These are phyloP conservation scores for Axis porcinus DNA, from an alignment of 2,113 vertebrate genomes.

Conservation along the genomic window DNA sequence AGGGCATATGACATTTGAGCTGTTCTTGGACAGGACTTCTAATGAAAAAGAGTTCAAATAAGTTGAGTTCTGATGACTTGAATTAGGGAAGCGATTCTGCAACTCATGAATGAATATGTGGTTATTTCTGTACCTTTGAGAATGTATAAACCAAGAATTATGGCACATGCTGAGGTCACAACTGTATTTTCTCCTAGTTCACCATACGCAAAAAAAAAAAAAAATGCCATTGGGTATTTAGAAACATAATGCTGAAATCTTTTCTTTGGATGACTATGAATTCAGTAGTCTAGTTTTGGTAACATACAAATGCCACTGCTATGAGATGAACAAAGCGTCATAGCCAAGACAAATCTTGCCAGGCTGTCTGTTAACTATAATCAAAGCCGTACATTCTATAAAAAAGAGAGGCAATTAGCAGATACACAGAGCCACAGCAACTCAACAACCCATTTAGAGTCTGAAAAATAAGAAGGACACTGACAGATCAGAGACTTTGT, in stretches of 20 bases:
- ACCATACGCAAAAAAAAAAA: not conserved
- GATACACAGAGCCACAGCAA: not conserved
- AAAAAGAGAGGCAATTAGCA: not conserved
- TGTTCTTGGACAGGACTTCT: not conserved
- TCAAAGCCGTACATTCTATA: not conserved
- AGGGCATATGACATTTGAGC: not conserved
- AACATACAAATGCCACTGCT: not conserved
- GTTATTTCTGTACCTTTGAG: not conserved
- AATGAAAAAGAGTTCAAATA: conserved; percentile 6
- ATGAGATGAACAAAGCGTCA: not conserved
- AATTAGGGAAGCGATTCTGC: conserved; percentile 25
- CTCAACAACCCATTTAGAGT: not conserved
- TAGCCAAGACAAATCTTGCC: not conserved
- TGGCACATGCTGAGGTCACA: not conserved
- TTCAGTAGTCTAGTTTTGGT: not conserved
- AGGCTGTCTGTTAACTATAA: conserved; percentile 1
- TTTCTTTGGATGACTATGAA: conserved; percentile 2
- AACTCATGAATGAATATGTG: not conserved
- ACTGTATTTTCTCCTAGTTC: conserved; percentile 2
- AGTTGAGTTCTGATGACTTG: not conserved
- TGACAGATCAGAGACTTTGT: not conserved
- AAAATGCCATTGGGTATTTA: not conserved
- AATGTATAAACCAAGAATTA: conserved; percentile 32
- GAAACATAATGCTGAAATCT: not conserved
- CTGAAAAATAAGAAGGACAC: conserved; percentile 27